A percentile compares a stretch with the other conserved stretches of the same genome.
Conservation (phyloP, 1,140 invertebrate genomes). For the Orussus abietinus region DNA sequence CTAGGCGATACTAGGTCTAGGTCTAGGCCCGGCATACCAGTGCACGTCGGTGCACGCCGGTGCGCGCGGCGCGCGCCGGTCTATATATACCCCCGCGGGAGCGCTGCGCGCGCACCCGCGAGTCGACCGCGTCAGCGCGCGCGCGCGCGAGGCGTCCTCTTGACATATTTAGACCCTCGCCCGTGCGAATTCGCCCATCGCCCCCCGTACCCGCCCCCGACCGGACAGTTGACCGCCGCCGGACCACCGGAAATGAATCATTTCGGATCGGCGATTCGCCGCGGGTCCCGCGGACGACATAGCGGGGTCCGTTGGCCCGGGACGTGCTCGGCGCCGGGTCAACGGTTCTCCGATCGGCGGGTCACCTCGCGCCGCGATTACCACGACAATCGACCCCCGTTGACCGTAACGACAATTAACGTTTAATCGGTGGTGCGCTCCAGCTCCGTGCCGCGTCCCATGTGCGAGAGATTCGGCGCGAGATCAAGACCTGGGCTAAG, state of each 20-base stretch:
- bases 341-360: too few relatives aligned
- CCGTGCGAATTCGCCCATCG: slow-evolving; percentile 6
- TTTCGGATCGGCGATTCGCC: slow-evolving; percentile 46
- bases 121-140: slow-evolving; percentile 12
- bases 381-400: too few relatives aligned
- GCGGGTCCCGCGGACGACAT: background rate
- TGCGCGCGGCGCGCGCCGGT: slow-evolving; percentile 26
- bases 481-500: too few relatives aligned
- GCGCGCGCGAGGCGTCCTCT: slow-evolving; percentile 1
- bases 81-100: slow-evolving; percentile 27
- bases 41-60: slow-evolving; percentile 15
- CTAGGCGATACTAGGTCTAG: slow-evolving; percentile 21
- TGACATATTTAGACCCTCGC: slow-evolving; percentile 21
- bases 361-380: too few relatives aligned
- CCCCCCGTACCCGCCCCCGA: background rate
- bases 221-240: too few relatives aligned
- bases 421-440: too few relatives aligned
- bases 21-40: too few relatives aligned
- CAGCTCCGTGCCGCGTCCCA: too few relatives aligned
- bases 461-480: too few relatives aligned
- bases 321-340: too few relatives aligned
- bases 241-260: slow-evolving; percentile 51
- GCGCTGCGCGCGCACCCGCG: slow-evolving; percentile 18
- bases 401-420: too few relatives aligned
- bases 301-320: too few relatives aligned